Percentiles rank a stretch among this genome's conserved stretches.
Evolutionary conservation across 2,888 invertebrate genomes (phyloP).

Genomic region (Lasioglossum vierecki): DNA sequence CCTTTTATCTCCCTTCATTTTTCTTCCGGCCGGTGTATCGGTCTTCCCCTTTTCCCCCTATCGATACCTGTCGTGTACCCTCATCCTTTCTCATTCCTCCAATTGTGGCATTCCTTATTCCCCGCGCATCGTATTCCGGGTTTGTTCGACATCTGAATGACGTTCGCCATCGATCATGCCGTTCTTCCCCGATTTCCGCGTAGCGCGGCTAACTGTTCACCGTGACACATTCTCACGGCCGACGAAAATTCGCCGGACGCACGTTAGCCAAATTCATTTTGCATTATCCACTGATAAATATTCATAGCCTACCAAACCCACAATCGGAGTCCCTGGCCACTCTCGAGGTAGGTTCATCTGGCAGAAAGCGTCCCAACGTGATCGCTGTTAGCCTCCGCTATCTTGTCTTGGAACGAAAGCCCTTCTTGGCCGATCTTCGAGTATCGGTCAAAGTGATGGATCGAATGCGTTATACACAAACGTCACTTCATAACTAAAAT

Average conservation of each 20-base stretch:
- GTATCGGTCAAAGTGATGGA: neutral
- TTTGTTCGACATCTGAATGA: conserved; percentile 47
- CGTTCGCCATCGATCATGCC: conserved; percentile 50
- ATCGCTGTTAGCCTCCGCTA: too few relatives aligned
- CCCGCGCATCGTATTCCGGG: conserved; percentile 39
- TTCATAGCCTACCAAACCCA: neutral
- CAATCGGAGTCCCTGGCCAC: neutral
- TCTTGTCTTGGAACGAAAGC: neutral
- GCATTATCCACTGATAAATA: conserved; percentile 17
- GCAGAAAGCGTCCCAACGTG: neutral
- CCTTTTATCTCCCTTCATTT: conserved; percentile 26
- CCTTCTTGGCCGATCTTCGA: neutral
- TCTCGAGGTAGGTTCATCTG: neutral
- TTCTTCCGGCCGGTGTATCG: conserved; percentile 24
- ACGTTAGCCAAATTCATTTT: conserved; percentile 10
- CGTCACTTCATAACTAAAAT: neutral
- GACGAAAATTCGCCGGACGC: neutral
- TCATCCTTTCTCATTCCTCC: conserved; percentile 38
- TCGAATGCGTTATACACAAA: neutral
- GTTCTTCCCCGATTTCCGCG: conserved; percentile 37
- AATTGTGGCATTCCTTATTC: conserved; percentile 35
- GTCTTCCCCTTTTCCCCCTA: conserved; percentile 11
- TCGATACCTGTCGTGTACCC: conserved; percentile 21
- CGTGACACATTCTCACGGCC: conserved; percentile 46
- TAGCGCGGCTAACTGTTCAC: conserved; percentile 44